A percentile compares a stretch with the other conserved stretches of the same genome.
phyloP scores from a whole-genome alignment of 2,113 vertebrate species.

The Bujurquina vittata region DNA sequence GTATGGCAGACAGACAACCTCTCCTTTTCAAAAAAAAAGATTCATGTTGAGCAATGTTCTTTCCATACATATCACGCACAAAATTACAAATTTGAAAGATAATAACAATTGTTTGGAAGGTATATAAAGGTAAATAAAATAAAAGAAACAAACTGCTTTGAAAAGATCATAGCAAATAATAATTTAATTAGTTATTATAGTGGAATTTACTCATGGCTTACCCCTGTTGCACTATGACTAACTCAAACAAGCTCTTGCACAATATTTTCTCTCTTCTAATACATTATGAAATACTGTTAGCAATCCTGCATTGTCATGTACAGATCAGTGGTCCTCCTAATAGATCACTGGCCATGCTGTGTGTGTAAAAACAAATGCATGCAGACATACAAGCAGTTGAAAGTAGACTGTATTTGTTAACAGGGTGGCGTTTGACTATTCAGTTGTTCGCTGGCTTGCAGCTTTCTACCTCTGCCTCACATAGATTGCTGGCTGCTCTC shows the following conservation, averaged over 20 bases:
- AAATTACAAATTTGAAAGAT: background rate
- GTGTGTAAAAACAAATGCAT: constrained; percentile 74
- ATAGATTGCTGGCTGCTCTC: constrained; percentile 81
- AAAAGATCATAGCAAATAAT: background rate
- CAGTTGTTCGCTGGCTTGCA: constrained; percentile 61
- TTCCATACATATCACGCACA: background rate
- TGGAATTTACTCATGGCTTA: background rate
- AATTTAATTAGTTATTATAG: background rate
- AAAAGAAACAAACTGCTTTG: too few relatives aligned
- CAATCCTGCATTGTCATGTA: constrained; percentile 34
- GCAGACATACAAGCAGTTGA: constrained; percentile 67
- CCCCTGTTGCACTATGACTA: background rate
- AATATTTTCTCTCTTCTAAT: constrained; percentile 50
- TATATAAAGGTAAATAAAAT: accelerated
- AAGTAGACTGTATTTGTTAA: constrained; percentile 77
- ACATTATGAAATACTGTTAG: constrained; percentile 64
- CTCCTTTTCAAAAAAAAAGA: background rate
- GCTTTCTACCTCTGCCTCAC: constrained; percentile 82
- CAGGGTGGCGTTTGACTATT: constrained; percentile 74
- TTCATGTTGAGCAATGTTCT: background rate
- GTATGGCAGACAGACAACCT: background rate
- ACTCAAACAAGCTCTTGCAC: constrained; percentile 35
- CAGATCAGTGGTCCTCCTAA: constrained; percentile 28
- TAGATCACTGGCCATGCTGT: constrained; percentile 42
- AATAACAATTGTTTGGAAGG: background rate